phyloP scores from a whole-genome alignment of 1,140 invertebrate genomes.

The Drosophila yakuba region DNA sequence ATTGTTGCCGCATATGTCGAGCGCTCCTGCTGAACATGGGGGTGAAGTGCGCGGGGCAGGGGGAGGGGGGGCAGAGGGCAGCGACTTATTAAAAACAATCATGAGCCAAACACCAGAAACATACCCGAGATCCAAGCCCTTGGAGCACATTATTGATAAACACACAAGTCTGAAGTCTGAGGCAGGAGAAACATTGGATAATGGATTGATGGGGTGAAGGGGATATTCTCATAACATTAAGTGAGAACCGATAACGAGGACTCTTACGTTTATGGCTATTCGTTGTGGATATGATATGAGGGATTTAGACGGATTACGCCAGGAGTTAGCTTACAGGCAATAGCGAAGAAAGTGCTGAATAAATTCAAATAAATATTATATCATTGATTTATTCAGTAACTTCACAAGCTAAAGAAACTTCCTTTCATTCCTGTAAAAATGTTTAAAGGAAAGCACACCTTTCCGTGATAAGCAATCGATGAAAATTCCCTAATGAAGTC shows the following conservation, averaged over 20 bases:
- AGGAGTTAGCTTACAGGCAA: neutral
- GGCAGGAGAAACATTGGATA: constrained; percentile 24
- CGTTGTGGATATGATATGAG: constrained; percentile 14
- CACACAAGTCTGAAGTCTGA: constrained; percentile 1
- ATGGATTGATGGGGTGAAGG: constrained; percentile 34
- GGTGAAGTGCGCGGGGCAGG: constrained; percentile 5
- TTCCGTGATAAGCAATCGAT: constrained; percentile 16
- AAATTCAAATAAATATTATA: neutral
- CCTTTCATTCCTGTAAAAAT: neutral
- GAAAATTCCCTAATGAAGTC: constrained; percentile 32
- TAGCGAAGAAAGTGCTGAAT: neutral
- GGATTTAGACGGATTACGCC: constrained; percentile 7
- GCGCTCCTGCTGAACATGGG: neutral
- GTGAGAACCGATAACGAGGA: constrained; percentile 30
- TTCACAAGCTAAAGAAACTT: too few species aligned
- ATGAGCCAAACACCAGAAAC: constrained; percentile 34
- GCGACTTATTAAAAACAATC: constrained; percentile 77
- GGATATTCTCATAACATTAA: constrained; percentile 46
- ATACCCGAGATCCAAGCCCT: constrained; percentile 7
- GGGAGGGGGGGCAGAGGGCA: constrained; percentile 6
- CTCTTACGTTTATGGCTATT: constrained; percentile 39
- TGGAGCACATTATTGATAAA: constrained; percentile 67
- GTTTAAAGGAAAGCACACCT: neutral
- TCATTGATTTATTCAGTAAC: too few species aligned
- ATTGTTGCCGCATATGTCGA: constrained; percentile 73